Conservation (phyloP, 2,113 vertebrate species). For the Seriola quinqueradiata region DNA sequence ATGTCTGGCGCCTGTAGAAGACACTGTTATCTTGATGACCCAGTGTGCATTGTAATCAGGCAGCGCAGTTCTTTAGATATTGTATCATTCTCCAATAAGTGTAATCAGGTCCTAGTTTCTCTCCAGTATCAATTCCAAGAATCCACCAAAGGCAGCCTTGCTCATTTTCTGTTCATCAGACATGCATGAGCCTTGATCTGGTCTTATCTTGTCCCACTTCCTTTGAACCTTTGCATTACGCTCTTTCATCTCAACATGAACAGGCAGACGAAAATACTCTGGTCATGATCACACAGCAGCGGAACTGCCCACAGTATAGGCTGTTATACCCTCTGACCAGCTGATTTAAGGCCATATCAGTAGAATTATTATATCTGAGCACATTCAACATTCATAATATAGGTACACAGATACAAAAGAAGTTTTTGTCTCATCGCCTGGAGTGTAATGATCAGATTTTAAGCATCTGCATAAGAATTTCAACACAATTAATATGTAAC, state of each 20-base stretch:
- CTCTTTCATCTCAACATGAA: slow-evolving; percentile 40
- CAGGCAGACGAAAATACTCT: not conserved
- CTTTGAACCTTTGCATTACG: slow-evolving; percentile 55
- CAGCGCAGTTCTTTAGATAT: slow-evolving; percentile 4
- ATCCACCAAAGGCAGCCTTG: slow-evolving; percentile 24
- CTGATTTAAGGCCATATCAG: not conserved
- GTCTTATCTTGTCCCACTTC: slow-evolving; percentile 16
- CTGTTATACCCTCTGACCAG: not conserved
- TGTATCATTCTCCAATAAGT: not conserved
- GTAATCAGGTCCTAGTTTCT: not conserved
- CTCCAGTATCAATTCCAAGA: slow-evolving; percentile 28
- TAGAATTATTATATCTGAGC: not conserved
- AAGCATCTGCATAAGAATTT: not conserved
- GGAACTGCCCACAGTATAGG: not conserved
- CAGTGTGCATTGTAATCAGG: slow-evolving; percentile 34
- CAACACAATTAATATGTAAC: not conserved
- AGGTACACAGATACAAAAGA: not conserved
- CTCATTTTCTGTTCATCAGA: slow-evolving; percentile 24
- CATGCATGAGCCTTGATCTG: not conserved
- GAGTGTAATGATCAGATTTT: not conserved
- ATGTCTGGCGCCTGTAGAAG: slow-evolving; percentile 25
- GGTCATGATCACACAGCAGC: slow-evolving; percentile 7
- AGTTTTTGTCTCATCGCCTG: not conserved
- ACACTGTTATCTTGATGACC: slow-evolving; percentile 22
- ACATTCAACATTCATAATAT: not conserved